Evolutionary conservation across 2,888 invertebrate genomes (phyloP), one percentile per base, ranked within the genome.

Genomic region (Leptopilina myrica): DNA sequence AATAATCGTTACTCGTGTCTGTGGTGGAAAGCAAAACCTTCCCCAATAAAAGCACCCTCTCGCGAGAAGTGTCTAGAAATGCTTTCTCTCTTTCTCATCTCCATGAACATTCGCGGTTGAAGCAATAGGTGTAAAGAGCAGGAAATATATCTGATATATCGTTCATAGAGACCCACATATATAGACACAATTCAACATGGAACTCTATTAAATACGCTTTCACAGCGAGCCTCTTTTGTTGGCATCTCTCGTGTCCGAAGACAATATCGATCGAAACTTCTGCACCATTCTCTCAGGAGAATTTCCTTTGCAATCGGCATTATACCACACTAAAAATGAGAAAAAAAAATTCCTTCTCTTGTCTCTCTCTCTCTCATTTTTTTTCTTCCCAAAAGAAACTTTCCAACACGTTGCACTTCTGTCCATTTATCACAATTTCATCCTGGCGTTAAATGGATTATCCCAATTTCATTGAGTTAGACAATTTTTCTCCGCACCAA

Each of bases 1-100:
- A 81, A 88, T 86, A 89, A 90, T 90, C 90, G 89, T 90, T 90
- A 89, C 88, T 88, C 86, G 84, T 86, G 90, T 90, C 90, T 90
- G 87, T 90, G 87, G 87, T 86, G 84, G 84, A 89, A 89, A 85
- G 85, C 87, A 84, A 86, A 33, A 33, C 85, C 83, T 83, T 85
- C 78, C 76, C 67, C 76, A 62, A 76, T 76, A 67, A 78, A 76
- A 77, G 76, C 49, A 69, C 49, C 73, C 73, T 14, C 56, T 49
- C 49, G 49, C 33, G n/a, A 69, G 26, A 56, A 49, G 56, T 40
- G 33, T 56, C 73, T 56, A 56, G 33, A 53, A 73, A 56, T 53
- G 33, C 33, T 73, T 56, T 73, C 73, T 9, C 73, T 53, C 56
- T 73, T 20, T 46, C 46, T 46, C 46, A 9, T 46, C 9, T 46